Evolutionary conservation across 2,888 invertebrate species (phyloP).

Genomic region (Acrobasis consociella): DNA sequence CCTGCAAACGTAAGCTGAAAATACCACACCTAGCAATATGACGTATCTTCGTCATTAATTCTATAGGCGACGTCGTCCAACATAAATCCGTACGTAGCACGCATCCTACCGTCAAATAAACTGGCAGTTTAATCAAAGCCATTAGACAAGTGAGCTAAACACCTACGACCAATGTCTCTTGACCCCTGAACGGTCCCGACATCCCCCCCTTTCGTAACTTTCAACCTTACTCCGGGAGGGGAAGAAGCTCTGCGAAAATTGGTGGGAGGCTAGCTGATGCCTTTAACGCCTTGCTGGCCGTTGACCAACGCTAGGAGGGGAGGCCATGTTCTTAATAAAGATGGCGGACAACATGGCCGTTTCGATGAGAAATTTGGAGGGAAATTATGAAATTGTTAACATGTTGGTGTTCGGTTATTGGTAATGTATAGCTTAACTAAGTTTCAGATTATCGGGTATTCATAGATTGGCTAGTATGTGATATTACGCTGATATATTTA

Average conservation of each 20-base stretch:
- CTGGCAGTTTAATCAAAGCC: conserved; percentile 82
- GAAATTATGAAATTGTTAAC: conserved; percentile 29
- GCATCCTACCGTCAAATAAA: conserved; percentile 81
- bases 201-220: conserved; percentile 41
- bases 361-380: conserved; percentile 59
- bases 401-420: conserved; percentile 25
- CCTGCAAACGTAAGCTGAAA: conserved; percentile 27
- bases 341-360: conserved; percentile 72
- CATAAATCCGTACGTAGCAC: conserved; percentile 81
- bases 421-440: conserved; percentile 16
- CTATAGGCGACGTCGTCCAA: conserved; percentile 69
- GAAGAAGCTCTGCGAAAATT: conserved; percentile 55
- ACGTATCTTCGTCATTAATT: conserved; percentile 72
- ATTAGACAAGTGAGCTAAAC: conserved; percentile 82
- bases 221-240: conserved; percentile 38
- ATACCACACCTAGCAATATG: conserved; percentile 37
- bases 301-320: conserved; percentile 79
- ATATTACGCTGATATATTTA: too few species aligned
- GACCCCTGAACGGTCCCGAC: conserved; percentile 55
- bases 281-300: conserved; percentile 81
- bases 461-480: not conserved
- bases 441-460: not conserved
- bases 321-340: conserved; percentile 80
- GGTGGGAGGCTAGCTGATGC: conserved; percentile 76
- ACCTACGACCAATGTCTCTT: conserved; percentile 55